These are phyloP conservation scores for Malurus leucopterus DNA, from an alignment of 2,797 vertebrate species.

Conservation along the genomic window DNA sequence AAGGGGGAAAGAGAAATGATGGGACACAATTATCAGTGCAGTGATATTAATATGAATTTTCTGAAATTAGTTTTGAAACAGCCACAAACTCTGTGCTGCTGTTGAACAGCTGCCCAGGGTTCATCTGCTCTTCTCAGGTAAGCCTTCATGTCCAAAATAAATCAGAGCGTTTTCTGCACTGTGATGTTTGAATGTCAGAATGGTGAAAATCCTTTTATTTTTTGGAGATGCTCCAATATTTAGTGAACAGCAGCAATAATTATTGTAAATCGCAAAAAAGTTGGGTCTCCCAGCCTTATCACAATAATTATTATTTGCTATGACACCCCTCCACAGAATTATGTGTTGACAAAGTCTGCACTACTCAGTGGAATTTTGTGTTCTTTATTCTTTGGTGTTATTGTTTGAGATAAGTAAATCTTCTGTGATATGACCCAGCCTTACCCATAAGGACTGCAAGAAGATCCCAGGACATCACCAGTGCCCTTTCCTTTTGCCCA, in stretches of 20 bases:
- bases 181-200: neutral
- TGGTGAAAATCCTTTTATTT: neutral
- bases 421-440: neutral
- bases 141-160: neutral
- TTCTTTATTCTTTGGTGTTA: neutral
- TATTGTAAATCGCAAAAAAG: neutral
- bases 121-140: neutral
- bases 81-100: neutral
- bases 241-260: neutral
- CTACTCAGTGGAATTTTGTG: neutral
- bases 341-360: neutral
- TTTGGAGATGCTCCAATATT: neutral
- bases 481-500: neutral
- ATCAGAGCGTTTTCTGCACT: neutral
- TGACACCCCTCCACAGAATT: neutral
- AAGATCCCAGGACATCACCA: neutral
- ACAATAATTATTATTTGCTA: neutral
- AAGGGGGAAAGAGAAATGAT: neutral
- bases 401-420: neutral
- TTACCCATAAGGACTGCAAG: neutral
- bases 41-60: neutral
- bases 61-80: neutral
- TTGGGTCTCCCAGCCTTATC: neutral
- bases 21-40: neutral
- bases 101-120: neutral